Base-by-base conservation (phyloP, 2,797 vertebrate genomes). In the Rhinichthys osculus region DNA sequence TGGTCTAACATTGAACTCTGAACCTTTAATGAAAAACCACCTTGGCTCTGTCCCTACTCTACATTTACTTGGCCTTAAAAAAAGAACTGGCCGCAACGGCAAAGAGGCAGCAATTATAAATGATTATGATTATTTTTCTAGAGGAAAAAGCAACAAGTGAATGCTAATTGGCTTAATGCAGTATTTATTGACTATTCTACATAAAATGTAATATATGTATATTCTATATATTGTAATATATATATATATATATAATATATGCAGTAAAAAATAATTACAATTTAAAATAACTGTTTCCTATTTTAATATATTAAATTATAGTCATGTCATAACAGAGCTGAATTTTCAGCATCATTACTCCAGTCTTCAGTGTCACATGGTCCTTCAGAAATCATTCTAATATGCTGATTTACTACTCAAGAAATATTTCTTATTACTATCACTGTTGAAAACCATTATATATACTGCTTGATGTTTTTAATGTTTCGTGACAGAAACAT, bases 1-100 rank as follows among this genome's bases (percentile, higher is more conserved):
- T 93, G 91, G 89, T 88, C 92, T 96, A 94, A 95, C 95, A 95
- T 95, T 96, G 94, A 94, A 93, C 94, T 91, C 50, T 93, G 87
- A 90, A 90, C 87, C 90, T 84, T 87, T 86, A 72, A 69, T 85
- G 88, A 87, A 81, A 87, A 83, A 84, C 69, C 86, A 87, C 87
- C 10, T 16, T 70, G 72, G 52, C 54, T 82, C 27, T 72, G 42
- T 87, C 82, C 77, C 85, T 79, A 38, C 33, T 52, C 27, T 72
- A 76, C 66, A 72, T 67, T 87, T 89, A 13, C 11, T n/a, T 50
- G 54, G 70, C 76, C 66, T 85, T 62, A 64, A 81, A 40, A 50
- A 50, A 11, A 14, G 5, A 78, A 57, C 14, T 57, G 30, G n/a
- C n/a, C 27, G 70, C 30, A 35, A 14, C 54, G 17, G 78, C 27